Percentiles rank a stretch among this genome's conserved stretches.
Conservation (phyloP, 2,888 invertebrate species). For the Mesorhabditis spiculigera region DNA sequence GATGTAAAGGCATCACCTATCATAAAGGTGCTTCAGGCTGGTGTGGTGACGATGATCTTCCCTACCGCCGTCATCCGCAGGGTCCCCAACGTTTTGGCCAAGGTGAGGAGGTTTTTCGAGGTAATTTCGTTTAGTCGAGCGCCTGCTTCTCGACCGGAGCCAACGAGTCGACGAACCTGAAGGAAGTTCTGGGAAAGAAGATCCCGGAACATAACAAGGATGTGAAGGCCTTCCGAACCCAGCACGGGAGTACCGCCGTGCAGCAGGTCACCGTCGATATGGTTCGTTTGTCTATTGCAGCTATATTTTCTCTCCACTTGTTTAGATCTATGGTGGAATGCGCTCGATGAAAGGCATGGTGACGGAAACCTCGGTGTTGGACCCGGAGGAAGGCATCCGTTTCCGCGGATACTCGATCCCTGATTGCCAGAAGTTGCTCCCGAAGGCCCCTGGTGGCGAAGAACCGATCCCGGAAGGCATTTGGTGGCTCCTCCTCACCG, state of each 20-base stretch:
- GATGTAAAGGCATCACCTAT: too few species aligned
- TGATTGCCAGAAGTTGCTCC: slow-evolving; percentile 82
- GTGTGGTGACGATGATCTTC: too few species aligned
- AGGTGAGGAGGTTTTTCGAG: too few species aligned
- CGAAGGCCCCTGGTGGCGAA: slow-evolving; percentile 74
- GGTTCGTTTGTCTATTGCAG: slow-evolving; percentile 66
- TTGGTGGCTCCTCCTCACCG: slow-evolving; percentile 88
- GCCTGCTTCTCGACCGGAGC: slow-evolving; percentile 30
- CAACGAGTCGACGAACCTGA: slow-evolving; percentile 69
- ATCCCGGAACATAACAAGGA: slow-evolving; percentile 89
- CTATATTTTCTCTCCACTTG: background rate
- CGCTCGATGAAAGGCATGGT: slow-evolving; percentile 89
- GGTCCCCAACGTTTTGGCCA: too few species aligned
- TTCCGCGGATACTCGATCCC: slow-evolving; percentile 90
- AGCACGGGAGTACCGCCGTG: slow-evolving; percentile 82
- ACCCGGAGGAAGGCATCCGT: slow-evolving; percentile 89
- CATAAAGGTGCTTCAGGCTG: too few species aligned
- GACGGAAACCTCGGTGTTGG: slow-evolving; percentile 89
- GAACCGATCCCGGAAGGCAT: slow-evolving; percentile 88
- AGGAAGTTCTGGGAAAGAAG: slow-evolving; percentile 79
- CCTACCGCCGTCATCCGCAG: too few species aligned
- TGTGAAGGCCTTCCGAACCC: slow-evolving; percentile 79
- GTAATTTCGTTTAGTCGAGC: background rate
- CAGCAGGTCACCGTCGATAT: slow-evolving; percentile 97
- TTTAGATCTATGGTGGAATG: slow-evolving; percentile 80